Evolutionary conservation across 1,140 invertebrate species (phyloP).

Genomic region (Globodera rostochiensis): DNA sequence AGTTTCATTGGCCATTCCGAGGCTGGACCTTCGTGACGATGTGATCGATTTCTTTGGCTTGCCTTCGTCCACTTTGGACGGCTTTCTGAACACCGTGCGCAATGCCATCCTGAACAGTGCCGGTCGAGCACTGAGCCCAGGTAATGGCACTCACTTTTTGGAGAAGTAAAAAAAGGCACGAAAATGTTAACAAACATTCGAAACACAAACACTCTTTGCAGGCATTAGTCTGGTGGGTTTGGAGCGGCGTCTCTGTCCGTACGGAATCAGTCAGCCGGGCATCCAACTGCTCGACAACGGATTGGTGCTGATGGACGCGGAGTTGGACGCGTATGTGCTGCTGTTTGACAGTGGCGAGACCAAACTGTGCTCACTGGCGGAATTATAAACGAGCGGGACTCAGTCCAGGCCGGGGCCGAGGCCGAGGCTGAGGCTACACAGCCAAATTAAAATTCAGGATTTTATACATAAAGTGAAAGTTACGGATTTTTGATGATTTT

Average conservation of each 20-base stretch:
- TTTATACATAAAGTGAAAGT: too few species aligned
- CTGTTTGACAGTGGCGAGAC: constrained; percentile 44
- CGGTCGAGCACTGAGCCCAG: constrained; percentile 29
- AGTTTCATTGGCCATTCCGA: constrained; percentile 36
- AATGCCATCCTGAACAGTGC: constrained; percentile 45
- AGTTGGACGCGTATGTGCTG: constrained; percentile 51
- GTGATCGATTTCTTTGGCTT: constrained; percentile 43
- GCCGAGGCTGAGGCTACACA: too few species aligned
- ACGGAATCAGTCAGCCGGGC: constrained; percentile 40
- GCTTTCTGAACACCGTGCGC: constrained; percentile 45
- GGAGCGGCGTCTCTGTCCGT: constrained; percentile 13
- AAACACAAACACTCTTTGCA: not conserved
- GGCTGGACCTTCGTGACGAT: constrained; percentile 47
- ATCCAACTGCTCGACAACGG: constrained; percentile 41
- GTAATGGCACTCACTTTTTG: constrained; percentile 28
- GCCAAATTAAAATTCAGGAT: too few species aligned
- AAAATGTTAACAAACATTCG: not conserved
- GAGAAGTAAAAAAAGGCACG: not conserved
- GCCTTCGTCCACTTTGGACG: constrained; percentile 9
- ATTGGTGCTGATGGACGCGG: constrained; percentile 38
- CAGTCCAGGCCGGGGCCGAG: too few species aligned
- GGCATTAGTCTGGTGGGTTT: not conserved
- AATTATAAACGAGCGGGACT: not conserved
- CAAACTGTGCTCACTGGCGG: not conserved
- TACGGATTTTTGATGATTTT: too few species aligned